Evolutionary conservation across 2,113 vertebrate species (phyloP).

Genomic region (Alethe diademata): DNA sequence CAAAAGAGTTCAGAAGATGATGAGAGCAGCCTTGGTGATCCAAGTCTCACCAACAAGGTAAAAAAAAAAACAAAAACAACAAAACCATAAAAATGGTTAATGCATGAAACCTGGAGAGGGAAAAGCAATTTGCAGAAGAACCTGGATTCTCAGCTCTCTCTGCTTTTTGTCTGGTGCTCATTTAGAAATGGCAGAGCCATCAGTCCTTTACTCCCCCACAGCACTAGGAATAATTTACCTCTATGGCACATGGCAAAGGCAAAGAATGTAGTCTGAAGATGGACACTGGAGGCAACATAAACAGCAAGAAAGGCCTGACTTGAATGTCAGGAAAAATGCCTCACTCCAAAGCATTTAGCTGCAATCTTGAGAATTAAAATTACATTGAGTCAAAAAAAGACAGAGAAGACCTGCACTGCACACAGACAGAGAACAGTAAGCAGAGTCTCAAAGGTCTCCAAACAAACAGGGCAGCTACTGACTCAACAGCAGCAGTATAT

Average conservation of each 20-base stretch:
- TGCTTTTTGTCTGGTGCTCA: neutral
- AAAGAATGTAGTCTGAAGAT: neutral
- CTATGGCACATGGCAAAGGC: neutral
- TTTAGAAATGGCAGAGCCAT: neutral
- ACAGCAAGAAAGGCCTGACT: neutral
- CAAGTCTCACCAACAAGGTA: constrained; percentile 84
- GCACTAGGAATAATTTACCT: neutral
- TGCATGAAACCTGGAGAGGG: neutral
- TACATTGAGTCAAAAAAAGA: neutral
- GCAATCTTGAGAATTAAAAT: neutral
- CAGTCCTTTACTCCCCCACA: neutral
- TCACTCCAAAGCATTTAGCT: neutral
- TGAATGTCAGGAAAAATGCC: neutral
- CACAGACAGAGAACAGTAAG: neutral
- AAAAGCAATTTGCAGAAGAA: neutral
- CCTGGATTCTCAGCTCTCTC: neutral
- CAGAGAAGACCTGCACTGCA: neutral
- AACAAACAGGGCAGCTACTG: neutral
- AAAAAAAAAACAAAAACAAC: neutral
- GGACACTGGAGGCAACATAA: neutral
- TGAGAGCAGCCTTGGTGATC: constrained; percentile 74
- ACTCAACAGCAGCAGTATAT: neutral
- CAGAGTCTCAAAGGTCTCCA: neutral
- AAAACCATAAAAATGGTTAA: neutral
- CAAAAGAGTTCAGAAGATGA: constrained; percentile 93